Conservation (phyloP, 2,113 vertebrate genomes). For the Archocentrus centrarchus region DNA sequence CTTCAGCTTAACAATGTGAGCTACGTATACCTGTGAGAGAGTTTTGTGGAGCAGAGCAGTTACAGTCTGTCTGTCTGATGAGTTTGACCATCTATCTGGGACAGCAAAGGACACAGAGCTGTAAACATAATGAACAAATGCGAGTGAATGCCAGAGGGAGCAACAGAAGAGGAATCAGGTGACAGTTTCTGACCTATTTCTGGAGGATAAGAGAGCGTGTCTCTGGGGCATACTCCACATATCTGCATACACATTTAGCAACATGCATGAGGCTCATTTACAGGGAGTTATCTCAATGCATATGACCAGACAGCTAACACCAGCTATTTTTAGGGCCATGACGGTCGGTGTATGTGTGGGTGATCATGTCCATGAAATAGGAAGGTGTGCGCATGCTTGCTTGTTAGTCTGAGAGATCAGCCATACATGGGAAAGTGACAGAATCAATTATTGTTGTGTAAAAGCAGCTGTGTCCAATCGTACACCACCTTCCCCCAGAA, state of each 20-base stretch:
- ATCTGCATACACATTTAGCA: not conserved
- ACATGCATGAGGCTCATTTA: not conserved
- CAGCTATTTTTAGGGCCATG: slow-evolving; percentile 43
- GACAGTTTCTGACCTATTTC: not conserved
- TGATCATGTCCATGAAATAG: slow-evolving; percentile 6
- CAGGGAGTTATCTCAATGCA: not conserved
- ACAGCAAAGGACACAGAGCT: not conserved
- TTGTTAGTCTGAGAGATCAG: not conserved
- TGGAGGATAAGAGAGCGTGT: not conserved
- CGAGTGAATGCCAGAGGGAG: not conserved
- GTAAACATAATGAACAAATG: too few relatives aligned
- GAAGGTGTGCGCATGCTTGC: not conserved
- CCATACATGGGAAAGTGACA: slow-evolving; percentile 38
- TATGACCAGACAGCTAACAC: slow-evolving; percentile 38
- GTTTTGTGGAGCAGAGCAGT: slow-evolving; percentile 51
- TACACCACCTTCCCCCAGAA: not conserved
- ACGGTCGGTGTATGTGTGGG: not conserved
- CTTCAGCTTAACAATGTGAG: too few relatives aligned
- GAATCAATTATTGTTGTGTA: not conserved
- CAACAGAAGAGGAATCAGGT: not conserved
- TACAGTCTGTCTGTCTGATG: slow-evolving; percentile 18
- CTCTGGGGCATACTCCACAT: not conserved
- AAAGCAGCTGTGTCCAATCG: slow-evolving; percentile 15
- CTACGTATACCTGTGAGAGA: not conserved
- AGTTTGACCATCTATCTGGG: slow-evolving; percentile 14